Base-by-base conservation (phyloP, 2,888 invertebrate genomes). In the Ceratothoa steindachneri region DNA sequence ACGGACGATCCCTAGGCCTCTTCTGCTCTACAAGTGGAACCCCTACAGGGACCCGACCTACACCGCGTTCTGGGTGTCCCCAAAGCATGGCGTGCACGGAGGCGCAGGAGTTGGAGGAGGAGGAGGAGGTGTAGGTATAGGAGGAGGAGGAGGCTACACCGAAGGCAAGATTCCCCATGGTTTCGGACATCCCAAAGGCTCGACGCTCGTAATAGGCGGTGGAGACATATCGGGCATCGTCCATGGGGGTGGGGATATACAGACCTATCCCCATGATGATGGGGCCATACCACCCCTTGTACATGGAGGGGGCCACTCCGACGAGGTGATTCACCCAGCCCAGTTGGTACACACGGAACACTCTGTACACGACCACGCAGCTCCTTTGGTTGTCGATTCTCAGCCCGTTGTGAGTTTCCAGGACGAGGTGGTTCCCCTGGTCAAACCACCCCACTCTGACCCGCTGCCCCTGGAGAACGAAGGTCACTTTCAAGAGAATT, bases 1-100 rank as follows among this genome's bases (percentile, higher is more conserved):
- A 19, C 64, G 29, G 30, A 30, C 29, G 24, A 30, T 67, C 30
- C 73, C 73, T 41, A 67, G 68, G 65, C 75, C 75, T 7, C 53
- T 70, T 28, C 30, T 75, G 52, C 71, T 71, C 15, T 72, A 71
- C 29, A 72, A 69, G 65, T 75, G 75, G 75, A 30, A 68, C 9
- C 75, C 75, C 28, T 65, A 75, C 65, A 69, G 68, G 69, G 72
- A 75, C 31, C 75, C 69, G 1, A 75, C 75, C 22, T 75, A 75
- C 69, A 75, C 75, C n/a, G 75, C 75, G 24, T 72, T 72, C 15
- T 75, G 75, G 75, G 72, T 75, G 7, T 51, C 72, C 7, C 60
- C 60, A 24, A 69, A 60, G 24, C 22, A 60, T 60, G 27, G 24
- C 27, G 60, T 12, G 24, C 22, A 12, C 12, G 60, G 60, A 24